Evolutionary conservation across 2,113 vertebrate species (phyloP).

Genomic region (Triplophysa dalaica): DNA sequence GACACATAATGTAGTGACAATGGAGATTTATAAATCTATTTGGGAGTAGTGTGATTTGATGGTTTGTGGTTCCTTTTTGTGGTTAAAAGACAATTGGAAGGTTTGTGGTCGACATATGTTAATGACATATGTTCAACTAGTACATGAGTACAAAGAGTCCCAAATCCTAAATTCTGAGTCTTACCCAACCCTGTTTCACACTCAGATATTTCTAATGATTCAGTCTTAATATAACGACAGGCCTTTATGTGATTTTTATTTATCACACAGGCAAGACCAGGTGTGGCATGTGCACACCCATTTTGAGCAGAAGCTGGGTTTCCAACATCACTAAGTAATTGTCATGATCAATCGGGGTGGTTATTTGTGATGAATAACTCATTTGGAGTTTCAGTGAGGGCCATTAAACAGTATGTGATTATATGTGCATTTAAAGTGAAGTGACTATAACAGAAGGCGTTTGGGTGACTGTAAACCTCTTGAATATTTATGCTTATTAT

Average conservation of each 20-base stretch:
- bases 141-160: not conserved
- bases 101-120: not conserved
- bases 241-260: not conserved
- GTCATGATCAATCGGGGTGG: not conserved
- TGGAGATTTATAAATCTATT: not conserved
- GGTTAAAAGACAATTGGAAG: not conserved
- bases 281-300: not conserved
- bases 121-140: not conserved
- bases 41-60: not conserved
- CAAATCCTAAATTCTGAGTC: not conserved
- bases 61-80: not conserved
- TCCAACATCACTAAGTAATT: not conserved
- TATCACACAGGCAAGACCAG: not conserved
- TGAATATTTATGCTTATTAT: no score
- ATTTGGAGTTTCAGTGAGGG: no score
- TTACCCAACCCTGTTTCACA: constrained; percentile 7
- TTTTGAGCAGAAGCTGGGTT: not conserved
- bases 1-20: not conserved
- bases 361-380: not conserved
- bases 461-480: no score
- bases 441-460: no score
- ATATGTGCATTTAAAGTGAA: no score
- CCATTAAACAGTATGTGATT: no score
- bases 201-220: not conserved
- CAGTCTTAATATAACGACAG: not conserved